Conservation (phyloP, 2,888 invertebrate species). For the Agrypnus murinus region DNA sequence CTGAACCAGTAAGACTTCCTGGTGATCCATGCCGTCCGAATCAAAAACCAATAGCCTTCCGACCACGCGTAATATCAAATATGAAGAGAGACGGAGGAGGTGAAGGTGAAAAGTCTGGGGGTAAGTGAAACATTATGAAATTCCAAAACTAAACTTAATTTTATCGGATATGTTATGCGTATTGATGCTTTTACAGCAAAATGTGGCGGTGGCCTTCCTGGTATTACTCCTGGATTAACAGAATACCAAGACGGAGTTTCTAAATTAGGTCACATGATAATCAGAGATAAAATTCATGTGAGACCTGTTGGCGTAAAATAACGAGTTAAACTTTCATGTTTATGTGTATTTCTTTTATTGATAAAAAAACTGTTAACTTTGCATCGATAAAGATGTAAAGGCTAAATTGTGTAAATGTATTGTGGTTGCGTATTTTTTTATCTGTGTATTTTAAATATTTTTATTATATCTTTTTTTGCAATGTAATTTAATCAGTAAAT, state of each 20-base stretch:
- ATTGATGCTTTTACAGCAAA: neutral
- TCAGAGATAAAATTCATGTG: conserved; percentile 75
- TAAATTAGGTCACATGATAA: conserved; percentile 76
- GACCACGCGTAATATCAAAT: conserved; percentile 52
- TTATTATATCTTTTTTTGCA: no score
- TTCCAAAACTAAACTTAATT: neutral
- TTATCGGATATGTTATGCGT: no score
- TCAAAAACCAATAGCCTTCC: conserved; percentile 68
- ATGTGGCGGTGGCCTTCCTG: conserved; percentile 43
- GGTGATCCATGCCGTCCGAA: conserved; percentile 76
- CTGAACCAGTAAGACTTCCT: conserved; percentile 75
- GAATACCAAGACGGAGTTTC: conserved; percentile 80
- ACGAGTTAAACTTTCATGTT: no score
- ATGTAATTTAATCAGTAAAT: conserved; percentile 12
- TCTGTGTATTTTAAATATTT: no score
- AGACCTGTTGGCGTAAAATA: conserved; percentile 46
- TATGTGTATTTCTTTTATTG: no score
- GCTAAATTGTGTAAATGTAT: no score
- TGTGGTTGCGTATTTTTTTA: no score
- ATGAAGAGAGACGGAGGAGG: conserved; percentile 59
- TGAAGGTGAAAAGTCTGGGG: conserved; percentile 14
- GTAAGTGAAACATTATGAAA: conserved; percentile 11
- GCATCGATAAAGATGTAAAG: no score
- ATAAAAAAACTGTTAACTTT: no score
- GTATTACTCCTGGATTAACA: conserved; percentile 67